These are phyloP conservation scores for Corythornis leucogaster DNA, from an alignment of 2,797 vertebrate genomes.

Conservation along the genomic window DNA sequence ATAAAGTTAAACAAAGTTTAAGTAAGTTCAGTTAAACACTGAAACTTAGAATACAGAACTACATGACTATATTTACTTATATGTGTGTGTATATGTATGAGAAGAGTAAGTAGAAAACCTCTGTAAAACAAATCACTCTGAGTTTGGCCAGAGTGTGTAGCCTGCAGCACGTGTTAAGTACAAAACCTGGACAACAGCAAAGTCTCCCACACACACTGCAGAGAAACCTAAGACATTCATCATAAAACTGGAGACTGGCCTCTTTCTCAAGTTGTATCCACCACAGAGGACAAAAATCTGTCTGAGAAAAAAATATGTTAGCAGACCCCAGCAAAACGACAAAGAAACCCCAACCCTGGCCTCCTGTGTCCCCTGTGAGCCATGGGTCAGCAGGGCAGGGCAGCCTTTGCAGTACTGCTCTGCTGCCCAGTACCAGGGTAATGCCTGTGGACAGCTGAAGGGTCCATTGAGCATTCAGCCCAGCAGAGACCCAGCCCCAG, in stretches of 20 bases:
- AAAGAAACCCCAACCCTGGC: rapidly evolving
- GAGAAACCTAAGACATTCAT: not conserved
- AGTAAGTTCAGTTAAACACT: not conserved
- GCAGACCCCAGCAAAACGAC: rapidly evolving
- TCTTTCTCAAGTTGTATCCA: not conserved
- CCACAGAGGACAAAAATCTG: not conserved
- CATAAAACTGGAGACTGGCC: not conserved
- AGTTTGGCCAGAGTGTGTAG: rapidly evolving
- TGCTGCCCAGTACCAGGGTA: not conserved
- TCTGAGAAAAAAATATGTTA: not conserved
- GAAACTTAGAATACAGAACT: not conserved
- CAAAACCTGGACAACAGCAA: not conserved
- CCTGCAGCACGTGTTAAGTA: not conserved
- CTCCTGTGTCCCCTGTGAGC: not conserved
- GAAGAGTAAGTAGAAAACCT: not conserved
- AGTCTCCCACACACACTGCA: not conserved
- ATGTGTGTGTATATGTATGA: not conserved
- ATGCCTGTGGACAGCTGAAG: not conserved
- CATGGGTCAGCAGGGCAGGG: rapidly evolving
- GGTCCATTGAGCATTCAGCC: rapidly evolving
- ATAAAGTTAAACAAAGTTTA: not conserved
- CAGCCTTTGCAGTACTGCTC: rapidly evolving
- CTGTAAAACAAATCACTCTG: not conserved
- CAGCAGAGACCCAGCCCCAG: rapidly evolving
- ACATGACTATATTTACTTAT: not conserved